A percentile compares a stretch with the other conserved stretches of the same genome.
Conservation (phyloP, 2,797 vertebrate genomes). For the Crypturellus tataupa region DNA sequence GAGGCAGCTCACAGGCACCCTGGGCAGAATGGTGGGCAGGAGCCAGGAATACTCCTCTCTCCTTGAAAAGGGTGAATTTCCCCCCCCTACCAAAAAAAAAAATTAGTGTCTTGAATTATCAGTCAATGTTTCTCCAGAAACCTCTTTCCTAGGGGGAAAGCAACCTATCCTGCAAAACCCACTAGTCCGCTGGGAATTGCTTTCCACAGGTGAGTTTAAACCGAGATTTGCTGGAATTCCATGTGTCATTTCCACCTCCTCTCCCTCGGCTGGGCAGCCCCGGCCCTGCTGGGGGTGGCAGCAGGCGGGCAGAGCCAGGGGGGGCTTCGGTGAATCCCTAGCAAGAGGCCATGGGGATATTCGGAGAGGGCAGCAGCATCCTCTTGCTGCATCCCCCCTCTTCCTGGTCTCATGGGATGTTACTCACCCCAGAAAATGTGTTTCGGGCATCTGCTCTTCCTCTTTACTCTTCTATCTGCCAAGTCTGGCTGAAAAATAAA, state of each 20-base stretch:
- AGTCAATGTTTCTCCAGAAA: neutral
- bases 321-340: no score
- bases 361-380: neutral
- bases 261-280: neutral
- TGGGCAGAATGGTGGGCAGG: neutral
- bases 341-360: fast-evolving
- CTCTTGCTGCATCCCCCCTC: neutral
- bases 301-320: neutral
- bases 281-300: no score
- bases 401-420: neutral
- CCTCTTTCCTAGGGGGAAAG: neutral
- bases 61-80: neutral
- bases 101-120: neutral
- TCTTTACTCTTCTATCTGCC: neutral
- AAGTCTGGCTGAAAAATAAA: neutral
- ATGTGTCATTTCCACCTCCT: neutral
- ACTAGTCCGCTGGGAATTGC: neutral
- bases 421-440: fast-evolving
- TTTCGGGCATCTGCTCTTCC: fast-evolving
- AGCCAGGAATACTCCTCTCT: neutral
- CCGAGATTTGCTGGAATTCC: neutral
- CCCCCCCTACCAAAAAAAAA: no score
- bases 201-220: neutral
- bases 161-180: neutral
- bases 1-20: no score